Evolutionary conservation across 2,113 vertebrate species (phyloP).

Genomic region (Miniopterus natalensis): DNA sequence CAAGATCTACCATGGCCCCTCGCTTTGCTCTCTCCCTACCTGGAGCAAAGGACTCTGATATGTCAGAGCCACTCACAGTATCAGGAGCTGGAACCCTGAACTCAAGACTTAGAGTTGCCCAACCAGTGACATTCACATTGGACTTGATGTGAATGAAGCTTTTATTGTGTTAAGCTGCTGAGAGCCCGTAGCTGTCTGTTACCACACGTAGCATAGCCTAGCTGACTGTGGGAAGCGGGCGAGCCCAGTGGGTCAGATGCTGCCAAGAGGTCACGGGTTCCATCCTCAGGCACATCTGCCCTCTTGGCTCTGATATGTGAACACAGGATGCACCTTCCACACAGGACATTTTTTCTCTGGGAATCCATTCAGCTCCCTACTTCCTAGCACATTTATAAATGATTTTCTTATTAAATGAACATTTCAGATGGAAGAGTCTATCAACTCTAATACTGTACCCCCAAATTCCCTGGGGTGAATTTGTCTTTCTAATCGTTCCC

Average conservation of each 20-base stretch:
- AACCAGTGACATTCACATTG: not conserved
- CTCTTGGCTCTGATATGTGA: not conserved
- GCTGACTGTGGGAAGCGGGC: not conserved
- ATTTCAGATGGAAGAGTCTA: not conserved
- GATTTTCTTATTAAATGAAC: conserved; percentile 44
- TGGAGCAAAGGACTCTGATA: not conserved
- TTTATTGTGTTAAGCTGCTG: not conserved
- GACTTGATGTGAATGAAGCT: not conserved
- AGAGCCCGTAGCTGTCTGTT: not conserved
- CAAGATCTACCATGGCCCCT: not conserved
- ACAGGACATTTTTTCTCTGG: not conserved
- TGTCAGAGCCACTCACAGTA: not conserved
- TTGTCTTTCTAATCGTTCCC: not conserved
- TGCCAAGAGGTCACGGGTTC: accelerated
- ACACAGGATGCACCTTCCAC: not conserved
- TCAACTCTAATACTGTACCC: not conserved
- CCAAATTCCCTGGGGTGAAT: not conserved
- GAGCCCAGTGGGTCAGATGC: not conserved
- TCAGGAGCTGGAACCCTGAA: not conserved
- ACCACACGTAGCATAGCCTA: too few species aligned
- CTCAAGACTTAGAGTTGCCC: not conserved
- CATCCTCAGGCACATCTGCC: accelerated
- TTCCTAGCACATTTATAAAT: not conserved
- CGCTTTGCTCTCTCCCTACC: not conserved
- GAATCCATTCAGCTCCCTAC: not conserved